These are phyloP conservation scores for Parthenolecanium corni DNA, from an alignment of 2,888 invertebrate genomes.

Conservation along the genomic window DNA sequence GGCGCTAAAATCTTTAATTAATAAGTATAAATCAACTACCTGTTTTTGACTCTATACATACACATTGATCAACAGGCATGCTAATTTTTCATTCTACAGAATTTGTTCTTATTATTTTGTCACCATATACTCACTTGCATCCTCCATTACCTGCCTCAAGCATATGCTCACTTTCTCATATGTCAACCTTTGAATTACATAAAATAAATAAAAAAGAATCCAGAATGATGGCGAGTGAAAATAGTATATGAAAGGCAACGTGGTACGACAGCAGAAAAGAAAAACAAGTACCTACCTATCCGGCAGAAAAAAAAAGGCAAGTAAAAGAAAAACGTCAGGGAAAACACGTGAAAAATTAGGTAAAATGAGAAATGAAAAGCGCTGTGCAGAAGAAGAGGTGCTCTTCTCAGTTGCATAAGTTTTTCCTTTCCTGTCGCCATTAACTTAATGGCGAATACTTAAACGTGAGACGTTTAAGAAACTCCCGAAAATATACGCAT, in stretches of 20 bases:
- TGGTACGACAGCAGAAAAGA: not conserved
- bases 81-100: no score
- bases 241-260: no score
- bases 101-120: no score
- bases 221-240: no score
- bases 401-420: constrained; percentile 18
- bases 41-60: no score
- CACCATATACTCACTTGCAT: no score
- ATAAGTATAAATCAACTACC: no score
- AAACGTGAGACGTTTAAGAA: constrained; percentile 10
- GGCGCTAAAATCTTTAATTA: no score
- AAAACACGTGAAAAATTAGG: constrained; percentile 15
- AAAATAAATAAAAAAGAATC: not conserved
- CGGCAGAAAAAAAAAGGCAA: not conserved
- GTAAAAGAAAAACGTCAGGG: not conserved
- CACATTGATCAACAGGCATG: no score
- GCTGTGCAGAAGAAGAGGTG: not conserved
- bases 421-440: constrained; percentile 14
- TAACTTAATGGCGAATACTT: constrained; percentile 23
- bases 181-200: not conserved
- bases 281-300: not conserved
- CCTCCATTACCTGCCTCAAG: no score
- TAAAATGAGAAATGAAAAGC: not conserved
- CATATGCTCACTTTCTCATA: not conserved
- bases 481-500: constrained; percentile 19